A percentile compares a stretch with the other conserved stretches of the same genome.
These are phyloP conservation scores for Flexamia atlantica DNA, from an alignment of 2,888 invertebrate species.

Conservation along the genomic window DNA sequence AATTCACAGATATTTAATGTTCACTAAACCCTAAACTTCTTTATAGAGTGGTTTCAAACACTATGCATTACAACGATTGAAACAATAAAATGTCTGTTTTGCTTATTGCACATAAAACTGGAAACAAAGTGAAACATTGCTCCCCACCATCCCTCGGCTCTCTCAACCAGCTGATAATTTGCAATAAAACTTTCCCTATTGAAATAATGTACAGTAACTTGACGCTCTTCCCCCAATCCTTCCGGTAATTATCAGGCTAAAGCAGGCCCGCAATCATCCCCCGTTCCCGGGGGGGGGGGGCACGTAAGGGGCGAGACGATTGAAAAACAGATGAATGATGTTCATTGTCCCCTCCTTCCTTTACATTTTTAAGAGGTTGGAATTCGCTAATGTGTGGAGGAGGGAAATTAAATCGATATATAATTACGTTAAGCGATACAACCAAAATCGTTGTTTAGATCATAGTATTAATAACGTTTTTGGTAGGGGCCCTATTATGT, in stretches of 20 bases:
- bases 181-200: slow-evolving; percentile 23
- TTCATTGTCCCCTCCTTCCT: background rate
- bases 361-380: slow-evolving; percentile 1
- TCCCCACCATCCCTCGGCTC: too few species aligned
- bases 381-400: background rate
- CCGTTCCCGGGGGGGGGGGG: background rate
- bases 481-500: too few species aligned
- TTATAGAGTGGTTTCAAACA: too few species aligned
- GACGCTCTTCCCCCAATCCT: background rate
- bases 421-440: background rate
- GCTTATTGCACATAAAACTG: too few species aligned
- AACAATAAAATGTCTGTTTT: too few species aligned
- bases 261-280: background rate
- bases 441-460: too few species aligned
- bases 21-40: too few species aligned
- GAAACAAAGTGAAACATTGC: too few species aligned
- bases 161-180: background rate
- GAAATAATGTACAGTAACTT: background rate
- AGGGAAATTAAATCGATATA: background rate
- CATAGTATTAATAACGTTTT: too few species aligned
- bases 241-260: background rate
- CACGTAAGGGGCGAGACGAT: slow-evolving; percentile 9
- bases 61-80: too few species aligned
- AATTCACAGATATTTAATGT: too few species aligned
- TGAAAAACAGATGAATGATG: slow-evolving; percentile 35